phyloP scores from a whole-genome alignment of 2,888 invertebrate species.

The Deilephila porcellus region DNA sequence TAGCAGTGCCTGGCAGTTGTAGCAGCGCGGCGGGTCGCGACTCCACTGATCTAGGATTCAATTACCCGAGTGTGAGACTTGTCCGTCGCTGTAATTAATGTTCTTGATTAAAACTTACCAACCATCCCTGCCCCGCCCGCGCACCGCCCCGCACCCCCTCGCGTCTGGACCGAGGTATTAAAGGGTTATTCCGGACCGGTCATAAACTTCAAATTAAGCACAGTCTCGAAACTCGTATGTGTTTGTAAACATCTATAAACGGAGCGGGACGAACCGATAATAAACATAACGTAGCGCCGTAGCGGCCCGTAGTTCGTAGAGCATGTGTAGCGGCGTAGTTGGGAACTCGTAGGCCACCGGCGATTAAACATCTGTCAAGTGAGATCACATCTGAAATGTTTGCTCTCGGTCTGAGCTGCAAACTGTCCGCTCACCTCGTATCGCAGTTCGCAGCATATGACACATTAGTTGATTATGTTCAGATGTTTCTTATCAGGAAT shows the following conservation, averaged over 20 bases:
- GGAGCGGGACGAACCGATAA: neutral
- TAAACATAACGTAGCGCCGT: constrained; percentile 4
- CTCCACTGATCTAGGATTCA: constrained; percentile 46
- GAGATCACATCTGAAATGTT: neutral
- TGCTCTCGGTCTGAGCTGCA: too few relatives aligned
- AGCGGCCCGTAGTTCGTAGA: neutral
- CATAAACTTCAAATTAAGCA: constrained; percentile 36
- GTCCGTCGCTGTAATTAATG: constrained; percentile 47
- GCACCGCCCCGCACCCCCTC: neutral
- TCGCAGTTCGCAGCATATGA: too few relatives aligned
- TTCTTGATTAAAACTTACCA: constrained; percentile 53
- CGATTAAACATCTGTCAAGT: neutral
- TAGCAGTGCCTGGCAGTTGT: neutral
- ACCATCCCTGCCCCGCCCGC: neutral
- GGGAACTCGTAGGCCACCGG: neutral
- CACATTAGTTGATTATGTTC: too few relatives aligned
- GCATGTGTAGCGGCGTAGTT: constrained; percentile 1
- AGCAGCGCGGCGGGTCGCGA: constrained; percentile 18
- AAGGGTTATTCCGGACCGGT: constrained; percentile 33
- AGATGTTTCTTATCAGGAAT: too few relatives aligned
- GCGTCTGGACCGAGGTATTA: constrained; percentile 17
- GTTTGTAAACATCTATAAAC: constrained; percentile 17
- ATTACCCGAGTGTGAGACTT: constrained; percentile 46
- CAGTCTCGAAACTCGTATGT: constrained; percentile 33
- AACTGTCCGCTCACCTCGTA: too few relatives aligned